These are phyloP conservation scores for Drosophila atroscutellata DNA, from an alignment of 2,888 invertebrate species.

Conservation along the genomic window DNA sequence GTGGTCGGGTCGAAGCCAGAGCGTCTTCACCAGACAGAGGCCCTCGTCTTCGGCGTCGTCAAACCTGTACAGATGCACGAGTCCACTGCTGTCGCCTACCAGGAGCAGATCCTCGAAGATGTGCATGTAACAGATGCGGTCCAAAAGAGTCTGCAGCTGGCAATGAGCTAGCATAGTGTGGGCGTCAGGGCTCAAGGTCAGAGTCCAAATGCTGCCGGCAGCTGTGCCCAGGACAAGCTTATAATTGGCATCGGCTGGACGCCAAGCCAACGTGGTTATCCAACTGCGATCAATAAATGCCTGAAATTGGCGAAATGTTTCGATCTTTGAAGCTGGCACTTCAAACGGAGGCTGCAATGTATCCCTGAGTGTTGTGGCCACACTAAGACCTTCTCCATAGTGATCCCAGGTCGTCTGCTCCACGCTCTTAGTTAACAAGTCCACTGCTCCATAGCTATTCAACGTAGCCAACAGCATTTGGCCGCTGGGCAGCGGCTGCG, in stretches of 20 bases:
- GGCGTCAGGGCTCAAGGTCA: conserved; percentile 37
- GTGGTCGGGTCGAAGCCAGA: conserved; percentile 79
- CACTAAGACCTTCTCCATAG: conserved; percentile 20
- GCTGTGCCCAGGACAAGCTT: conserved; percentile 72
- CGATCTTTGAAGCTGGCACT: conserved; percentile 26
- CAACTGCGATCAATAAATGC: conserved; percentile 65
- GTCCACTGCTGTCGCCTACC: conserved; percentile 69
- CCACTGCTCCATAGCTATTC: conserved; percentile 73
- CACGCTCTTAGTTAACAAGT: conserved; percentile 55
- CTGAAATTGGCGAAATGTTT: conserved; percentile 57
- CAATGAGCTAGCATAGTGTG: conserved; percentile 33
- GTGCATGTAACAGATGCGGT: conserved; percentile 66
- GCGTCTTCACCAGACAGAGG: conserved; percentile 56
- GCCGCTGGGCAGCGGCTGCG: conserved; percentile 32
- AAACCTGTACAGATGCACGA: conserved; percentile 69
- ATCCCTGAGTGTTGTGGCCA: conserved; percentile 43
- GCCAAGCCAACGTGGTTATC: conserved; percentile 79
- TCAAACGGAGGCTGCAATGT: conserved; percentile 35
- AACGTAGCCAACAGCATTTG: conserved; percentile 65
- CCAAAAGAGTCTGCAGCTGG: conserved; percentile 63
- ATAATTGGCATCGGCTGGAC: conserved; percentile 10
- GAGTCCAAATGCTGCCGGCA: conserved; percentile 73
- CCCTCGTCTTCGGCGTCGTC: neutral
- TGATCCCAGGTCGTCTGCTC: conserved; percentile 58
- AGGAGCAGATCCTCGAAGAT: conserved; percentile 67